phyloP scores from a whole-genome alignment of 2,113 vertebrate species.

The Trinectes maculatus region DNA sequence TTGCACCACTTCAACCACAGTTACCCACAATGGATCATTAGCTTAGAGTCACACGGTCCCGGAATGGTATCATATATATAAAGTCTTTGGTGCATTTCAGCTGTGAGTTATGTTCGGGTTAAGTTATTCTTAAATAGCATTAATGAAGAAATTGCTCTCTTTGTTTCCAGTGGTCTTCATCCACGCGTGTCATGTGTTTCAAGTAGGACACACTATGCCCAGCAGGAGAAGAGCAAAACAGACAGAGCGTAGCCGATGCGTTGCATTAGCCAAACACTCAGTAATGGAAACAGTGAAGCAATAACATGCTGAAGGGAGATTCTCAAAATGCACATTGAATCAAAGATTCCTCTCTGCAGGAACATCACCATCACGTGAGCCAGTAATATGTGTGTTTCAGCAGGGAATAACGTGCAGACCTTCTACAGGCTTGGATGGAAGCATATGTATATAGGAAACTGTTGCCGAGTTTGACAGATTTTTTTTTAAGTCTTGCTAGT shows the following conservation, averaged over 20 bases:
- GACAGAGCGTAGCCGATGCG: slow-evolving; percentile 45
- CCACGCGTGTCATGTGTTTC: slow-evolving; percentile 58
- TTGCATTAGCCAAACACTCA: slow-evolving; percentile 57
- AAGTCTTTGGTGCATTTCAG: slow-evolving; percentile 11
- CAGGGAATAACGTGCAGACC: slow-evolving; percentile 2
- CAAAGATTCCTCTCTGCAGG: slow-evolving; percentile 16
- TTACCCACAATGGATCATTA: slow-evolving; percentile 22
- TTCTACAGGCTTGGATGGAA: slow-evolving; percentile 2
- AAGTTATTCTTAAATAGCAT: slow-evolving; percentile 49
- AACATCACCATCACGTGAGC: slow-evolving; percentile 42
- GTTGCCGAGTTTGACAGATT: too few relatives aligned
- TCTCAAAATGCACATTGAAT: slow-evolving; percentile 42
- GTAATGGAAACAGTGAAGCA: slow-evolving; percentile 59
- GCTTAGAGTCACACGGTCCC: not conserved
- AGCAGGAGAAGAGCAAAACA: slow-evolving; percentile 51
- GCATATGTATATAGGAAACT: too few relatives aligned
- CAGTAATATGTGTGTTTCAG: slow-evolving; percentile 25
- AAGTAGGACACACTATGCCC: slow-evolving; percentile 65
- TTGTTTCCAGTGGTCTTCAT: slow-evolving; percentile 41
- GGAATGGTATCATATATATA: not conserved
- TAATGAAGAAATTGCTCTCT: slow-evolving; percentile 33
- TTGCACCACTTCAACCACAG: slow-evolving; percentile 32
- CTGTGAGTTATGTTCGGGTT: slow-evolving; percentile 28
- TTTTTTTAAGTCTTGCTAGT: too few relatives aligned
- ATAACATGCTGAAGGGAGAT: slow-evolving; percentile 40